Base-by-base conservation (phyloP, 2,888 invertebrate species). In the Sabatieria punctata region DNA sequence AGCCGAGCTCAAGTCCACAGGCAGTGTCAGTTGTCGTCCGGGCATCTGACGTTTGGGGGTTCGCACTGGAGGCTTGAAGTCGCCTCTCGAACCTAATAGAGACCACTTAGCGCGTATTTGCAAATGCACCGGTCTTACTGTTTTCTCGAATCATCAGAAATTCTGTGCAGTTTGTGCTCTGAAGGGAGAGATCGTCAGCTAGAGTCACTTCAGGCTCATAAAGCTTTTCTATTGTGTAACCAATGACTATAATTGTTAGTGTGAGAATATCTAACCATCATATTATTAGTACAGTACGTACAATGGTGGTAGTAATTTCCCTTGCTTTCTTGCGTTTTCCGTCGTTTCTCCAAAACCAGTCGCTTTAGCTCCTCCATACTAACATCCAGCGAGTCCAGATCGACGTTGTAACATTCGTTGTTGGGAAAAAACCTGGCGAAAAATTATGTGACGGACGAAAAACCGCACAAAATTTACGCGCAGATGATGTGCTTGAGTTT, bases 211-310 rank as follows among this genome's bases (percentile, higher is more conserved):
- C 68, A 0, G 66, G 63, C 36, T 67, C 65, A 33, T 56, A 54
- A 43, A 61, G 57, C 48, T 65, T 65, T 57, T 69, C 69, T 36
- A 70, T 54, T 39, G 62, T 63, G 53, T 68, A 69, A 33, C 11
- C 22, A 22, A 21, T 6, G 6, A 21, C 25, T 25, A 41, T 15
- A 41, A 41, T 11, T 11, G n/a, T 19, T 38, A 30, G 30, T 11
- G 15, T 11, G 30, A 15, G 15, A 8, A 30, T 30, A 15, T 11
- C 8, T 30, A 8, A 30, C 15, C 8, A 30, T 30, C 33, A 33
- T 13, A 33, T 33, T n/a, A 13, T 33, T 33, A n/a, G 11, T 33
- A 33, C 13, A 13, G n/a, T 33, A 33, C 11, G 11, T 33, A 11
- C 11, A 33, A 33, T 13, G n/a, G 33, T 33, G 13, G 13, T 33